These are phyloP conservation scores for Mergus octosetaceus DNA, from an alignment of 2,797 vertebrate genomes.

Conservation along the genomic window DNA sequence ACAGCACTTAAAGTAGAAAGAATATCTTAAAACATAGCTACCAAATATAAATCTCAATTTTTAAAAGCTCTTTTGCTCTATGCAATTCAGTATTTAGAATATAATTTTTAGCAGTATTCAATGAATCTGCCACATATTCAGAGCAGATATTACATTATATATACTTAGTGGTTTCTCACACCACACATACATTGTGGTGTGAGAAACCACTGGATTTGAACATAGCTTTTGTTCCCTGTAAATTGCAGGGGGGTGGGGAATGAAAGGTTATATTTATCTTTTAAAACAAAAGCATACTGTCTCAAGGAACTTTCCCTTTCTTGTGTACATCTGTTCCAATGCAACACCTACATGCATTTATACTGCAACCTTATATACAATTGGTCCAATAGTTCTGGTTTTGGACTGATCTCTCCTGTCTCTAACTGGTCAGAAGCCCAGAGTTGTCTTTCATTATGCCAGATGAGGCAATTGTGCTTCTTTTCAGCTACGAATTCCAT, in stretches of 20 bases:
- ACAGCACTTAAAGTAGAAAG: not conserved
- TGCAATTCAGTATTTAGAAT: not conserved
- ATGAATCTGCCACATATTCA: not conserved
- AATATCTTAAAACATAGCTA: not conserved
- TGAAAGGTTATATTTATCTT: not conserved
- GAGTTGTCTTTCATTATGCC: not conserved
- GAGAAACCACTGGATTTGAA: too few species aligned
- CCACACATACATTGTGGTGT: not conserved
- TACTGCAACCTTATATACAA: not conserved
- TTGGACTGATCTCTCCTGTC: not conserved
- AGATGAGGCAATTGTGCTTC: not conserved
- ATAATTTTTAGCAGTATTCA: not conserved
- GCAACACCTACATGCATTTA: fast-evolving
- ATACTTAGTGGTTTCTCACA: not conserved
- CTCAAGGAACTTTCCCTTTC: not conserved
- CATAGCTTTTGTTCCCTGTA: not conserved
- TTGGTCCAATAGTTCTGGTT: fast-evolving
- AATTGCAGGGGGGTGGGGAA: not conserved
- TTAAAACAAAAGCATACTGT: not conserved
- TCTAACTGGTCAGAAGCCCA: fast-evolving
- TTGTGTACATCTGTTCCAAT: not conserved
- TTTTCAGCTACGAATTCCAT: not conserved
- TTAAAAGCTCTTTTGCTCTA: not conserved
- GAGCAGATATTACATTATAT: not conserved
- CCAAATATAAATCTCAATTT: not conserved